These are phyloP conservation scores for Rotaria socialis DNA, from an alignment of 2,888 invertebrate species.

Conservation along the genomic window DNA sequence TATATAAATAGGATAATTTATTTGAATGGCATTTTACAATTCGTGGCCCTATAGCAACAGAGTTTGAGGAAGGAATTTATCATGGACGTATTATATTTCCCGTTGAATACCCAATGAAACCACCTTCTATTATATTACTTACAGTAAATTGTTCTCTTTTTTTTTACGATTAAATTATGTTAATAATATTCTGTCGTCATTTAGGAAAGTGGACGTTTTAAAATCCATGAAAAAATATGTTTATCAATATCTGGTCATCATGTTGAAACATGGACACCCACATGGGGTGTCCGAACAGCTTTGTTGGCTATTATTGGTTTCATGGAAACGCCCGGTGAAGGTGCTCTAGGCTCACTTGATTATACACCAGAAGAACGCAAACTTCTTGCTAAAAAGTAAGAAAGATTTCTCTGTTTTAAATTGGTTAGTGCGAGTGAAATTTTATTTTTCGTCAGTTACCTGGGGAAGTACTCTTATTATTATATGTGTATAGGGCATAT, in stretches of 20 bases:
- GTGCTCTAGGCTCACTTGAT: constrained; percentile 84
- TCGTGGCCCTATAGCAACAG: constrained; percentile 78
- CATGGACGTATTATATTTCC: constrained; percentile 83
- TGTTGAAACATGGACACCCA: constrained; percentile 96
- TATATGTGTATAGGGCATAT: too few species aligned
- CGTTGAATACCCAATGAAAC: constrained; percentile 92
- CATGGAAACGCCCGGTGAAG: constrained; percentile 82
- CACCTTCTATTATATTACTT: constrained; percentile 83
- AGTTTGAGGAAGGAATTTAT: constrained; percentile 83
- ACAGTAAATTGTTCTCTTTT: constrained; percentile 66
- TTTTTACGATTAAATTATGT: neutral
- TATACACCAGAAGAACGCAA: constrained; percentile 79
- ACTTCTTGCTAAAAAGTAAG: constrained; percentile 66
- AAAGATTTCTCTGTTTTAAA: too few species aligned
- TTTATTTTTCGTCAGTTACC: too few species aligned
- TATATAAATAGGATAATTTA: constrained; percentile 69
- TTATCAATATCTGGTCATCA: constrained; percentile 89
- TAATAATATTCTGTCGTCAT: constrained; percentile 37
- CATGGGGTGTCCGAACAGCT: constrained; percentile 85
- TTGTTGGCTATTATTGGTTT: constrained; percentile 82
- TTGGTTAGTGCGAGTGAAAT: too few species aligned
- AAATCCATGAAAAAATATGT: constrained; percentile 86
- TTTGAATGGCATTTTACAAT: constrained; percentile 98
- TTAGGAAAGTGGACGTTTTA: constrained; percentile 86
- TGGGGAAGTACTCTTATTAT: too few species aligned